Base-by-base conservation (phyloP, 2,888 invertebrate species). In the Lepidochitona cinerea region DNA sequence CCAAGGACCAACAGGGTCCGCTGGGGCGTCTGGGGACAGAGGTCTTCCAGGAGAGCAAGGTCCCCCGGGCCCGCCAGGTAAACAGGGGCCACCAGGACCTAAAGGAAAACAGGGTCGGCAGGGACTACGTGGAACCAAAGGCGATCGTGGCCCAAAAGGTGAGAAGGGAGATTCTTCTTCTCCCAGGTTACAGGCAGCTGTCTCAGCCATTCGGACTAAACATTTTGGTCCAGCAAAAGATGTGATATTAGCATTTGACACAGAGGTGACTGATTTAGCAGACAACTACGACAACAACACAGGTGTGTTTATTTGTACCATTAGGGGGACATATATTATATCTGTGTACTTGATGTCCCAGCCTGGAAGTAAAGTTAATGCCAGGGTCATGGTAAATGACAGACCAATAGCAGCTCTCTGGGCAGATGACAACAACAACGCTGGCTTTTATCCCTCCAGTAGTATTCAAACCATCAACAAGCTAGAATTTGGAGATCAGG, bases 211-310 rank as follows among this genome's bases (percentile, higher is more conserved):
- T 3, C 78, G 79, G 18, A 82, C 82, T 0, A 69, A 74, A 71
- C 82, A 82, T 64, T 82, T 82, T 26, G 82, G 82, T 0, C 82
- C 82, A 1, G 71, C 75, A 36, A 81, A 80, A 59, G 79, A 82
- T 32, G 73, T 71, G 37, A 82, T 82, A 59, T 66, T 82, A 9
- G 80, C 82, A 35, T 82, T 82, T 70, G 66, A 66, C 37, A 66
- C 66, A 37, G 66, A 66, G 35, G 66, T 66, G 4, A 66, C 37
- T 1, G 82, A 82, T 73, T 70, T 79, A 7, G 80, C 75, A 14
- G 82, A 82, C 75, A 81, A 82, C 75, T 82, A 82, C 49, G 82
- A 82, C 75, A 80, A 81, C 72, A 66, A 59, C 7, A 76, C 82
- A 0, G 82, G 82, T 1, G 78, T 81, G 37, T 82, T 79, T 70